Evolutionary conservation across 1,140 invertebrate genomes (phyloP).

Genomic region (Psilanteris sp.): DNA sequence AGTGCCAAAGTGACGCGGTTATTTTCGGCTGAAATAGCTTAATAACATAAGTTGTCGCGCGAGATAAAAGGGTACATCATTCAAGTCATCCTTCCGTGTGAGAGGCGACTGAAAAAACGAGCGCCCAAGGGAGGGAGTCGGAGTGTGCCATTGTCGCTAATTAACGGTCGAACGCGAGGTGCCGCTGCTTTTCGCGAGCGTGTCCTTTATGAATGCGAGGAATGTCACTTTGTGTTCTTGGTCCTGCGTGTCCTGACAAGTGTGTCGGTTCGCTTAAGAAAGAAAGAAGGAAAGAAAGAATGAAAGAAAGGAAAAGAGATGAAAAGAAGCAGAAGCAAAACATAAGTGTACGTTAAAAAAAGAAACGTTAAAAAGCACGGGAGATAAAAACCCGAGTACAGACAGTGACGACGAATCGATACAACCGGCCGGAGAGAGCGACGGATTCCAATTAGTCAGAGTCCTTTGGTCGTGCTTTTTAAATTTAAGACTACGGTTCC

Average conservation of each 20-base stretch:
- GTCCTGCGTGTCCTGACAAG: slow-evolving; percentile 21
- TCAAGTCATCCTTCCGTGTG: not conserved
- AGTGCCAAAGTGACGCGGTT: too few relatives aligned
- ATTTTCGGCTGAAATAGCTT: too few relatives aligned
- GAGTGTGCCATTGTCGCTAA: slow-evolving; percentile 16
- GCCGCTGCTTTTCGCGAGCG: slow-evolving; percentile 17
- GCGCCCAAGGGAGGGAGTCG: not conserved
- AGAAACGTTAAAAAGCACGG: too few relatives aligned
- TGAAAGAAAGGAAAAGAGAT: too few relatives aligned
- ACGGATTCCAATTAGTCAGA: too few relatives aligned
- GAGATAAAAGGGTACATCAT: slow-evolving; percentile 1
- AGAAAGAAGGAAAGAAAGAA: not conserved
- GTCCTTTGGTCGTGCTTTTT: too few relatives aligned
- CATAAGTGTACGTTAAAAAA: too few relatives aligned
- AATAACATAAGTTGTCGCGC: not conserved
- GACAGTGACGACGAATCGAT: too few relatives aligned
- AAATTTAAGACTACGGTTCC: too few relatives aligned
- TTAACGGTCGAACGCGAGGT: slow-evolving; percentile 27
- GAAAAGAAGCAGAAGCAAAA: too few relatives aligned
- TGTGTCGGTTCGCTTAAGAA: slow-evolving; percentile 24
- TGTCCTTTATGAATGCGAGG: slow-evolving; percentile 25
- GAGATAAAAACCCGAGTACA: too few relatives aligned
- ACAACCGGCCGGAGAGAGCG: too few relatives aligned
- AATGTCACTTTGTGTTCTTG: slow-evolving; percentile 6
- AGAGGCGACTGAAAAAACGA: not conserved